Percentiles rank a stretch among this genome's conserved stretches.
phyloP scores from a whole-genome alignment of 2,797 vertebrate genomes.

The Gymnothorax reevesii region DNA sequence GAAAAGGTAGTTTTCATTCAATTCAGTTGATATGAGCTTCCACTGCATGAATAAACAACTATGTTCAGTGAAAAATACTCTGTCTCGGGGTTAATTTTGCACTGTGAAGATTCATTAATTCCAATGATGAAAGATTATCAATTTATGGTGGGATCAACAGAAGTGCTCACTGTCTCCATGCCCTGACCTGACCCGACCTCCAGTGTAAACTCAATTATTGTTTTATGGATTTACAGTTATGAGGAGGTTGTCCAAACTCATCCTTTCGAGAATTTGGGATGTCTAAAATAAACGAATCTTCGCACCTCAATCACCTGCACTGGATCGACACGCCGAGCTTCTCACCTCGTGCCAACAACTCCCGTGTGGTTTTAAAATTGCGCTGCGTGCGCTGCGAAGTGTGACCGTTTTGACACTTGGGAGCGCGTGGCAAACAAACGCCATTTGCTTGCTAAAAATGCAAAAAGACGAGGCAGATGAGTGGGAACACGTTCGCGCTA shows the following conservation, averaged over 20 bases:
- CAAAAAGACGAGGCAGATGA: background rate
- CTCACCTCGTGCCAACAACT: background rate
- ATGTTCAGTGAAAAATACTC: too few species aligned
- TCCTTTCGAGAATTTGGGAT: background rate
- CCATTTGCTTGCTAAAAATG: background rate
- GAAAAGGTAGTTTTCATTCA: too few species aligned
- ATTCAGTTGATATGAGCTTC: too few species aligned
- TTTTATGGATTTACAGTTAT: constrained; percentile 28
- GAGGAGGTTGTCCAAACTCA: background rate
- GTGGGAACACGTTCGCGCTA: background rate
- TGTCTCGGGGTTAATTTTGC: too few species aligned
- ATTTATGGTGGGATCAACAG: too few species aligned
- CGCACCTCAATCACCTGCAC: background rate
- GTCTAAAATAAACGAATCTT: background rate
- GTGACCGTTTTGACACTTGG: background rate
- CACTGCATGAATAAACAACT: too few species aligned
- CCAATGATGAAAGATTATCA: too few species aligned
- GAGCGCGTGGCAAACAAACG: background rate
- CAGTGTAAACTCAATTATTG: constrained; percentile 5
- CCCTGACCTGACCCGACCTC: background rate
- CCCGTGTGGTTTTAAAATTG: background rate
- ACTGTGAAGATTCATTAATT: too few species aligned
- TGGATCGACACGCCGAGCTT: background rate
- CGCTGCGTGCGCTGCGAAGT: background rate
- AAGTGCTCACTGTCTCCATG: background rate